Evolutionary conservation across 2,797 vertebrate species (phyloP).

Genomic region (Sebastes itinus): DNA sequence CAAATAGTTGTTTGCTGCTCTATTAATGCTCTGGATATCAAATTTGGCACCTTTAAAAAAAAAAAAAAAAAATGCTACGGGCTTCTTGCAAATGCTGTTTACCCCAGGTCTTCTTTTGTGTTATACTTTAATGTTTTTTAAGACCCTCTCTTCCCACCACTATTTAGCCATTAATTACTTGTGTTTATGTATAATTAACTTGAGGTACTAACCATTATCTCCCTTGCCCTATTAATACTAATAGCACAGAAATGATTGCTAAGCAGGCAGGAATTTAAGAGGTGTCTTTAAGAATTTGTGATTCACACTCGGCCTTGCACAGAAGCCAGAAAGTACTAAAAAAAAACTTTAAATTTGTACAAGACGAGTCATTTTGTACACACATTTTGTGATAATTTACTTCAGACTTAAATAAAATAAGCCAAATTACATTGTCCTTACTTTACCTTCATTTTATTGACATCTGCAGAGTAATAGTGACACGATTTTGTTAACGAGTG

Average conservation of each 20-base stretch:
- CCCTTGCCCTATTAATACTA: background rate
- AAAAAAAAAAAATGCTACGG: background rate
- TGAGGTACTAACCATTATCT: slow-evolving; percentile 25
- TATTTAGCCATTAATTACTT: slow-evolving; percentile 19
- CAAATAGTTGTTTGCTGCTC: no score
- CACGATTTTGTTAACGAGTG: background rate
- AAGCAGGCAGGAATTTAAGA: background rate
- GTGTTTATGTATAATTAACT: slow-evolving; percentile 35
- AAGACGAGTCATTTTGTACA: background rate
- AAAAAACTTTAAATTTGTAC: background rate
- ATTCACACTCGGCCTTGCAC: background rate
- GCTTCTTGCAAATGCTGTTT: slow-evolving; percentile 26
- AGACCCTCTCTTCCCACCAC: background rate
- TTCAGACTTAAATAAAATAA: background rate
- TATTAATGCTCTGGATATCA: no score
- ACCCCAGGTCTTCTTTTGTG: slow-evolving; percentile 18
- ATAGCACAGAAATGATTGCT: background rate
- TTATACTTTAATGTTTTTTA: slow-evolving; percentile 19
- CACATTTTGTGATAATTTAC: background rate
- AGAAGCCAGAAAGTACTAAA: background rate
- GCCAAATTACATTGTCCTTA: background rate
- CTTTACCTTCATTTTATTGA: background rate
- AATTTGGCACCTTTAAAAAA: background rate
- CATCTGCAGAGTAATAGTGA: background rate
- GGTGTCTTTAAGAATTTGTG: background rate